Percentiles rank a stretch among this genome's conserved stretches.
phyloP scores from a whole-genome alignment of 2,888 invertebrate genomes.

The Noctua pronuba region DNA sequence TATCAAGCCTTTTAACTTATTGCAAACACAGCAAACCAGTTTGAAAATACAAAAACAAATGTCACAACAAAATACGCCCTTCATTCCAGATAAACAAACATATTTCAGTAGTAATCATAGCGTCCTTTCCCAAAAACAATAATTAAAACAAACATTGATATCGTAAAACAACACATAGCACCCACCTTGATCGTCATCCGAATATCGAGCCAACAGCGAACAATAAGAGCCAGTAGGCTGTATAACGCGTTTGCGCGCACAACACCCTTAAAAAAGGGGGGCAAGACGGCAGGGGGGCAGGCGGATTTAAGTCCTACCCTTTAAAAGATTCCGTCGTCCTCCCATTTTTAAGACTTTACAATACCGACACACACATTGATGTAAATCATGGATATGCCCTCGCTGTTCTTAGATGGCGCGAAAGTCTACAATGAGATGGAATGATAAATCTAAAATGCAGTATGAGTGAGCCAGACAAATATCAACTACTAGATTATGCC shows the following conservation, averaged over 20 bases:
- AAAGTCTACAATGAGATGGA: neutral
- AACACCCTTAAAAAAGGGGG: constrained; percentile 75
- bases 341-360: constrained; percentile 91
- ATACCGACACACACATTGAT: constrained; percentile 71
- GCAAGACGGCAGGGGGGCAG: constrained; percentile 77
- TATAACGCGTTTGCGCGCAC: constrained; percentile 86
- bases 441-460: neutral
- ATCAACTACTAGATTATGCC: neutral
- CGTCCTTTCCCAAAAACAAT: neutral
- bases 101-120: neutral
- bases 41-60: neutral
- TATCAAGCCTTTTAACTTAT: neutral
- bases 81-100: neutral
- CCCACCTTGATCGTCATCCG: constrained; percentile 84
- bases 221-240: constrained; percentile 87
- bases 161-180: constrained; percentile 83
- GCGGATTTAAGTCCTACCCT: constrained; percentile 89
- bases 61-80: neutral
- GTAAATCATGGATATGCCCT: constrained; percentile 4
- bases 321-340: constrained; percentile 90
- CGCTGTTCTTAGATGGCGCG: neutral
- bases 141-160: constrained; percentile 15
- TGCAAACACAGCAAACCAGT: neutral
- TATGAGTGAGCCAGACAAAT: neutral
- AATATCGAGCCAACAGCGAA: constrained; percentile 88